A percentile compares a stretch with the other conserved stretches of the same genome.
phyloP scores from a whole-genome alignment of 2,888 invertebrate genomes.

The Callimorpha dominula region DNA sequence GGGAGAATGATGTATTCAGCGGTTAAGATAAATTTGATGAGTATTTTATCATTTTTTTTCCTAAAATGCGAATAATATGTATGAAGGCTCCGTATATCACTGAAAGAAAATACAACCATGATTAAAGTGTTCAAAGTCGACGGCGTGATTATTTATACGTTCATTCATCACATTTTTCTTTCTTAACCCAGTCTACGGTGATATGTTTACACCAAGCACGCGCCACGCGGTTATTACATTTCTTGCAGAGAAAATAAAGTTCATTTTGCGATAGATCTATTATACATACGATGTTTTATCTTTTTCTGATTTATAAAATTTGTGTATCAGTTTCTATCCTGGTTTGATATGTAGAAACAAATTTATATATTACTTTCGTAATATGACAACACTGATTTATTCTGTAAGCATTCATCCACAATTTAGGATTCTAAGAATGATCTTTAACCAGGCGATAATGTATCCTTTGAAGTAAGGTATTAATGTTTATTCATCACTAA shows the following conservation, averaged over 20 bases:
- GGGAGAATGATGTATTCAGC: neutral
- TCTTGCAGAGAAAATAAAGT: constrained; percentile 43
- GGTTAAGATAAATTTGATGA: neutral
- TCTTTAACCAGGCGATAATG: neutral
- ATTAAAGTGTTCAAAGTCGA: constrained; percentile 66
- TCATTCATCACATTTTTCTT: constrained; percentile 72
- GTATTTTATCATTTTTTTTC: constrained; percentile 9
- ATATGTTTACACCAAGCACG: constrained; percentile 49
- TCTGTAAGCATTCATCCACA: neutral
- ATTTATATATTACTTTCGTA: constrained; percentile 35
- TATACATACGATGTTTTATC: constrained; percentile 38
- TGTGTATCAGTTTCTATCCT: constrained; percentile 48
- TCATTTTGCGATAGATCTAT: constrained; percentile 35
- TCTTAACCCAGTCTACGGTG: constrained; percentile 49
- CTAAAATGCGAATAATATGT: constrained; percentile 5
- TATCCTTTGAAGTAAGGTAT: neutral
- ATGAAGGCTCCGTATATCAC: constrained; percentile 35
- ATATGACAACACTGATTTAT: constrained; percentile 17
- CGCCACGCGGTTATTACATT: constrained; percentile 49
- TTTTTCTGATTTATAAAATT: constrained; percentile 47
- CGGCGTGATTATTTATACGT: constrained; percentile 68
- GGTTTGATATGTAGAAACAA: constrained; percentile 50
- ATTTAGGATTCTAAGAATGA: neutral
- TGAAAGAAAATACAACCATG: constrained; percentile 56
- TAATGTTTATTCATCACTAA: neutral